phyloP scores from a whole-genome alignment of 2,797 vertebrate genomes.

The Trachurus trachurus region DNA sequence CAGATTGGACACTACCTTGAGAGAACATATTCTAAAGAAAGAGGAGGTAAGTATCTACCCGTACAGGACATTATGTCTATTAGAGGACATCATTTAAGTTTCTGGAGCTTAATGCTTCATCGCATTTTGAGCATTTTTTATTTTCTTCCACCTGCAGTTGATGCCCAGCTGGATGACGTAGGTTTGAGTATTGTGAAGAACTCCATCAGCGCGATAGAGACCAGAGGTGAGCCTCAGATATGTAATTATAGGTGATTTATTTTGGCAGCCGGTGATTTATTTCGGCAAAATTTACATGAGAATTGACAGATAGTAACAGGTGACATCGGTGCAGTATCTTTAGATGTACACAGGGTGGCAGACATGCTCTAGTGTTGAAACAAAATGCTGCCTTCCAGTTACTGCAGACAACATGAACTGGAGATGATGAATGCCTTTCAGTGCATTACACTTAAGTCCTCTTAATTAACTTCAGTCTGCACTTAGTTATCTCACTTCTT shows the following conservation, averaged over 20 bases:
- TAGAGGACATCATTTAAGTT: background rate
- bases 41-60: slow-evolving; percentile 83
- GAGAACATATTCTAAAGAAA: slow-evolving; percentile 84
- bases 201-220: slow-evolving; percentile 94
- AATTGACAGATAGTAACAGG: background rate
- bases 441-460: background rate
- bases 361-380: slow-evolving; percentile 57
- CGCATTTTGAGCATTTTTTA: background rate
- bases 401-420: slow-evolving; percentile 34
- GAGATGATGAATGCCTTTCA: slow-evolving; percentile 19
- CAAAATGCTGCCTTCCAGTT: background rate
- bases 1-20: slow-evolving; percentile 80
- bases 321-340: slow-evolving; percentile 27
- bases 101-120: background rate
- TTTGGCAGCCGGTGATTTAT: background rate
- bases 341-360: slow-evolving; percentile 80
- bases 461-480: slow-evolving; percentile 21
- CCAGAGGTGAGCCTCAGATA: slow-evolving; percentile 86
- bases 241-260: background rate
- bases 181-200: slow-evolving; percentile 95
- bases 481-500: slow-evolving; percentile 7
- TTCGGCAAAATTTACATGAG: background rate
- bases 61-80: background rate
- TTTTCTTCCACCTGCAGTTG: slow-evolving; percentile 69
- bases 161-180: slow-evolving; percentile 93